Percentiles rank a stretch among this genome's conserved stretches.
These are phyloP conservation scores for Turritopsis dohrnii DNA, from an alignment of 30 jellyfish, hydroid and myxozoan genomes.

Conservation along the genomic window DNA sequence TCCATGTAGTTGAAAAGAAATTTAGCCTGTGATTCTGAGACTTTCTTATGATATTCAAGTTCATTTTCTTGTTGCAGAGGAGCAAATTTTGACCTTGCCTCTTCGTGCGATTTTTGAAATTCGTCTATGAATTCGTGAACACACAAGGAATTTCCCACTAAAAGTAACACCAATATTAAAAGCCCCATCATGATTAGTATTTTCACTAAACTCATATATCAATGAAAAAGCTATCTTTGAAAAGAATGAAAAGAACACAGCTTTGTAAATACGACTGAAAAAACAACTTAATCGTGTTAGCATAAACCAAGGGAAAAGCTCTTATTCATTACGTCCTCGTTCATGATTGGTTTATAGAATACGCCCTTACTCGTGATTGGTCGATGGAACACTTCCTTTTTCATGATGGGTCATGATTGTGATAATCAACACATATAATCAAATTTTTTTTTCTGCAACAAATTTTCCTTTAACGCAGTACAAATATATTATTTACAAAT, in stretches of 20 bases:
- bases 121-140: not conserved
- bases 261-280: not conserved
- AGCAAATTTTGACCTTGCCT: slow-evolving; percentile 3
- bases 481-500: no score
- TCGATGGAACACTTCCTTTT: not conserved
- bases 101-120: slow-evolving; percentile 2
- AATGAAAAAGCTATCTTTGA: no score
- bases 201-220: no score
- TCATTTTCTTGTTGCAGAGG: slow-evolving; percentile 12
- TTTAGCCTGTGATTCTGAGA: slow-evolving; percentile 22
- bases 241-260: not conserved
- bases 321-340: not conserved
- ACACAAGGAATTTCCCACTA: not conserved
- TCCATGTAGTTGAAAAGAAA: slow-evolving; percentile 19
- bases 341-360: not conserved
- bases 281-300: not conserved
- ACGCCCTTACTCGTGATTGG: no score
- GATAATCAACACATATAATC: no score
- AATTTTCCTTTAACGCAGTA: no score
- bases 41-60: slow-evolving; percentile 17
- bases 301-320: not conserved
- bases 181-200: not conserved
- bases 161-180: not conserved
- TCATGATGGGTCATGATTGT: no score
- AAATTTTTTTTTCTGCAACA: no score